Evolutionary conservation across 2,113 vertebrate genomes (phyloP).

Genomic region (Sturnira hondurensis): DNA sequence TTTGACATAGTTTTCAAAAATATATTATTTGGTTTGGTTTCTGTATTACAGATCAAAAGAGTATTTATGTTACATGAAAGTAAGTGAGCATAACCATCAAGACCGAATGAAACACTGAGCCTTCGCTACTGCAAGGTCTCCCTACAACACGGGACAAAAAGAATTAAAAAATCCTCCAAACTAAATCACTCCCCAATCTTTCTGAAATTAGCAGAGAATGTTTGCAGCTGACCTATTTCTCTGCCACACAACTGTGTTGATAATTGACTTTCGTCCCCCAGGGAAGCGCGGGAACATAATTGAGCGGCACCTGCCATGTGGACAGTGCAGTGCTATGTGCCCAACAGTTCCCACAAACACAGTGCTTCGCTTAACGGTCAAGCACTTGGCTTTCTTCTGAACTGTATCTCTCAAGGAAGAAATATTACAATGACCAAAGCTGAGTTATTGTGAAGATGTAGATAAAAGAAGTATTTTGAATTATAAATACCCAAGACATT

Average conservation of each 20-base stretch:
- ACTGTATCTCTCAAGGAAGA: background rate
- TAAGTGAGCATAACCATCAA: background rate
- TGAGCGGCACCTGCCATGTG: slow-evolving; percentile 77
- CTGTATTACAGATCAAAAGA: slow-evolving; percentile 29
- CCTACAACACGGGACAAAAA: background rate
- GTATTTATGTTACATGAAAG: background rate
- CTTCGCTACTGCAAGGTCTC: background rate
- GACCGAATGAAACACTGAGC: background rate
- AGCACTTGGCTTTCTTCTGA: background rate
- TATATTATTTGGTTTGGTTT: background rate
- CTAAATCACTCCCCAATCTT: slow-evolving; percentile 44
- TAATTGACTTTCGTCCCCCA: slow-evolving; percentile 83
- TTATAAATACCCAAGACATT: background rate
- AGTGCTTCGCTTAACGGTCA: slow-evolving; percentile 34
- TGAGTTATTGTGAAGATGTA: background rate
- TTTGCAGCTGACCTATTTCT: slow-evolving; percentile 81
- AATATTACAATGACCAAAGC: background rate
- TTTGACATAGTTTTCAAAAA: slow-evolving; percentile 8
- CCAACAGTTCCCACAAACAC: slow-evolving; percentile 30
- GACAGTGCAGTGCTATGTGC: slow-evolving; percentile 47
- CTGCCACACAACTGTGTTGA: slow-evolving; percentile 53
- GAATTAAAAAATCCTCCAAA: slow-evolving; percentile 42
- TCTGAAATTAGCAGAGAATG: slow-evolving; percentile 51
- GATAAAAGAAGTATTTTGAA: slow-evolving; percentile 26
- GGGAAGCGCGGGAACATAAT: slow-evolving; percentile 77